Conservation (phyloP, 1,140 invertebrate species). For the Phthorimaea operculella region DNA sequence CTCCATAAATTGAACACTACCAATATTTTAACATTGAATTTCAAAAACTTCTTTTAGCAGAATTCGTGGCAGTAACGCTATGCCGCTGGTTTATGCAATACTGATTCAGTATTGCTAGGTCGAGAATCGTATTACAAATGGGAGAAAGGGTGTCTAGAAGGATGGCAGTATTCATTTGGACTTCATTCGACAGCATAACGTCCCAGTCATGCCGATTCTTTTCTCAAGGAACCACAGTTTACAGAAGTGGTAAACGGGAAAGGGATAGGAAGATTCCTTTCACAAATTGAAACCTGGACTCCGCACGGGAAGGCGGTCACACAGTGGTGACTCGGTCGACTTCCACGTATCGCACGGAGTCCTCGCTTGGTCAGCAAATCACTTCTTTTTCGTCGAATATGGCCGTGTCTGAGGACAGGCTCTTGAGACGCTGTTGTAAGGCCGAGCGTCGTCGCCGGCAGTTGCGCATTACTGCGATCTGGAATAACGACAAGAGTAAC, state of each 20-base stretch:
- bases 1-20: conserved; percentile 1
- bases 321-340: conserved; percentile 89
- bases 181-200: no score
- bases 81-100: no score
- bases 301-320: conserved; percentile 70
- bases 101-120: no score
- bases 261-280: no score
- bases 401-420: conserved; percentile 79
- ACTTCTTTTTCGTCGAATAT: conserved; percentile 86
- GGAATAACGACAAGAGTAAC: conserved; percentile 20
- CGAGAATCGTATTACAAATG: no score
- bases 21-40: neutral
- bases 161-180: no score
- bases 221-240: no score
- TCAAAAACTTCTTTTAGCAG: neutral
- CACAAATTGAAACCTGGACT: conserved; percentile 24
- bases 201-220: no score
- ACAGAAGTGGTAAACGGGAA: no score
- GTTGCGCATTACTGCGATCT: conserved; percentile 64
- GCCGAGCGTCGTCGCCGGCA: conserved; percentile 76
- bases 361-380: conserved; percentile 93
- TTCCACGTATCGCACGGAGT: conserved; percentile 91
- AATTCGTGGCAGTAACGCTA: no score
- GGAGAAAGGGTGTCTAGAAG: no score
- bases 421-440: conserved; percentile 80